phyloP scores from a whole-genome alignment of 2,888 invertebrate species.

The Mechanitis mazaeus region DNA sequence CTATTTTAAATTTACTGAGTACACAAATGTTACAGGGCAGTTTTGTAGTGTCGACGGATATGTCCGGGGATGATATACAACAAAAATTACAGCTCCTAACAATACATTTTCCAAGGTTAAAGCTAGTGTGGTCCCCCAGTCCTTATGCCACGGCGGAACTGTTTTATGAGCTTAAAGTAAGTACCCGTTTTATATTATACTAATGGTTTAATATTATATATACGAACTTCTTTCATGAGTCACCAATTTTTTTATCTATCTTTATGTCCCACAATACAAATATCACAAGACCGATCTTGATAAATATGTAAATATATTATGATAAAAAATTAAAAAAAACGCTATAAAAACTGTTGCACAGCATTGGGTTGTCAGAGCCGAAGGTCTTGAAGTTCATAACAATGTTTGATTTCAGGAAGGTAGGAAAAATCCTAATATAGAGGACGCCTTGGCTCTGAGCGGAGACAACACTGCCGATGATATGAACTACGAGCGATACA shows the following conservation, averaged over 20 bases:
- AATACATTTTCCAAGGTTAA: constrained; percentile 93
- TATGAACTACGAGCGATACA: constrained; percentile 79
- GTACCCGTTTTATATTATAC: not conserved
- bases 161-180: constrained; percentile 94
- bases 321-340: no score
- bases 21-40: constrained; percentile 78
- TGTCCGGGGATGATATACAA: constrained; percentile 85
- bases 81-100: constrained; percentile 95
- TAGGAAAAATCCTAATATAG: constrained; percentile 86
- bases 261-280: no score
- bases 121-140: constrained; percentile 97
- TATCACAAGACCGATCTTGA: no score
- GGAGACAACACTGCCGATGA: constrained; percentile 80
- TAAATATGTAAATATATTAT: no score
- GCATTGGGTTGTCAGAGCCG: no score
- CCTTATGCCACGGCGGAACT: constrained; percentile 97
- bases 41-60: constrained; percentile 86
- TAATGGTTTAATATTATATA: not conserved
- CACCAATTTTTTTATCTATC: not conserved
- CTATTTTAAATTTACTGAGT: no score
- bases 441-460: constrained; percentile 83
- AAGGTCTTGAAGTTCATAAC: no score
- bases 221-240: no score
- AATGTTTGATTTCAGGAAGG: constrained; percentile 77
- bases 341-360: no score